Percentiles rank a stretch among this genome's conserved stretches.
phyloP scores from a whole-genome alignment of 2,113 vertebrate genomes.

The Myxocyprinus asiaticus region DNA sequence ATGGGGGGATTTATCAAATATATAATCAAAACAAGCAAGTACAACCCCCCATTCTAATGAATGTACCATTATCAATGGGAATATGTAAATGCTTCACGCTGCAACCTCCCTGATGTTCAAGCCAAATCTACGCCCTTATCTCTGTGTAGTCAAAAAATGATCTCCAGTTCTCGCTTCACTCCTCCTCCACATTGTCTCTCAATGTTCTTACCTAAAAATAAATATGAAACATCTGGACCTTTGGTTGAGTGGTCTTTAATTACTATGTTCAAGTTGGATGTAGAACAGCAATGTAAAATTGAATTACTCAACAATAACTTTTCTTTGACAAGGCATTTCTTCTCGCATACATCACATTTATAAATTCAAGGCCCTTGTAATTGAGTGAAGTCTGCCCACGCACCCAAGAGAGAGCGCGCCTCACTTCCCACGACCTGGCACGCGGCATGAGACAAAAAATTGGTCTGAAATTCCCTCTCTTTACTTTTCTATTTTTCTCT shows the following conservation, averaged over 20 bases:
- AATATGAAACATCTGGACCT: slow-evolving; percentile 69
- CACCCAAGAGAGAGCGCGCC: slow-evolving; percentile 5
- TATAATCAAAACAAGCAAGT: too few species aligned
- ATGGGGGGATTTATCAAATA: too few species aligned
- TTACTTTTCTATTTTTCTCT: slow-evolving; percentile 23
- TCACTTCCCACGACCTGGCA: slow-evolving; percentile 8
- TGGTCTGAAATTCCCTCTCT: slow-evolving; percentile 3
- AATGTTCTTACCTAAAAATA: slow-evolving; percentile 53
- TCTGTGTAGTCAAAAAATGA: background rate
- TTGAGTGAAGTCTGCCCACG: slow-evolving; percentile 27
- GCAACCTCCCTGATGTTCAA: too few species aligned
- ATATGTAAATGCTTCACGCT: background rate
- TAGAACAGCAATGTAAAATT: slow-evolving; percentile 9
- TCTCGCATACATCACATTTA: background rate
- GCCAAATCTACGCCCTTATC: too few species aligned
- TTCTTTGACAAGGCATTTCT: slow-evolving; percentile 10
- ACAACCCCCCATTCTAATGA: too few species aligned
- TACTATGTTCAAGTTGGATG: background rate
- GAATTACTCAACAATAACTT: background rate
- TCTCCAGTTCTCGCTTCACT: background rate
- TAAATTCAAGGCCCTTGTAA: background rate
- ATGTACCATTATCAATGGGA: too few species aligned
- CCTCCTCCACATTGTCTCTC: slow-evolving; percentile 44
- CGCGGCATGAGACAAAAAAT: background rate
- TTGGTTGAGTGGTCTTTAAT: background rate